Evolutionary conservation across 2,113 vertebrate genomes (phyloP), one percentile per base, ranked within the genome.

Genomic region (Cepphus grylle): DNA sequence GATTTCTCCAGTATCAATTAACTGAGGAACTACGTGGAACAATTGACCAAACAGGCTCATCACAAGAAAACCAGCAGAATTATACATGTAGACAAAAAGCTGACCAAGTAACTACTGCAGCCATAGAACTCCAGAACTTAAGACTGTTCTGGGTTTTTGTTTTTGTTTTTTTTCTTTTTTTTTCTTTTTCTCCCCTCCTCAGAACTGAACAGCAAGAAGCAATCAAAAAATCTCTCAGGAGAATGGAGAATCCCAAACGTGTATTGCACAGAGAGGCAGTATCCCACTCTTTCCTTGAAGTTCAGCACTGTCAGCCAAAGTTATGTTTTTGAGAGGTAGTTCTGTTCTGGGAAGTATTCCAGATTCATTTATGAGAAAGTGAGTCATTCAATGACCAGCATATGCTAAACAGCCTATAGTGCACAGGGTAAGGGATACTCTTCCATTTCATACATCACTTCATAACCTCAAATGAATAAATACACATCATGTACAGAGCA

Each of bases 311-410:
- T 77, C 78, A 88, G 66, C 7, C 34, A 40, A 84, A 93, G 49
- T 45, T 80, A 45, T 5, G 8, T n/a, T 8, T 62, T 80, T 86
- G 67, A 86, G 53, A 93, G 56, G n/a, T 32, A 76, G 19, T 77
- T 92, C 65, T 91, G 12, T 93, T 93, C 42, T 96, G 71, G 80
- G 79, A 97, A 81, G 18, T 83, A 92, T 87, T 96, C 81, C 70
- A 92, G 53, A 91, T 83, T 90, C 7, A 23, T 94, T 96, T 90
- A 80, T 73, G 62, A 96, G 76, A 65, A 96, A 94, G 32, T 19
- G n/a, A 94, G 79, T 17, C 27, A 2, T n/a, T 94, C 59, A 81
- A 25, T 74, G 81, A 88, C 30, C 40, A 86, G 55, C 34, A 49
- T 79, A 42, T 83, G 65, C 56, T 86, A 67, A 88, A 67, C 25